phyloP scores from a whole-genome alignment of 2,797 vertebrate species.

The Xiphorhynchus erythropygius region DNA sequence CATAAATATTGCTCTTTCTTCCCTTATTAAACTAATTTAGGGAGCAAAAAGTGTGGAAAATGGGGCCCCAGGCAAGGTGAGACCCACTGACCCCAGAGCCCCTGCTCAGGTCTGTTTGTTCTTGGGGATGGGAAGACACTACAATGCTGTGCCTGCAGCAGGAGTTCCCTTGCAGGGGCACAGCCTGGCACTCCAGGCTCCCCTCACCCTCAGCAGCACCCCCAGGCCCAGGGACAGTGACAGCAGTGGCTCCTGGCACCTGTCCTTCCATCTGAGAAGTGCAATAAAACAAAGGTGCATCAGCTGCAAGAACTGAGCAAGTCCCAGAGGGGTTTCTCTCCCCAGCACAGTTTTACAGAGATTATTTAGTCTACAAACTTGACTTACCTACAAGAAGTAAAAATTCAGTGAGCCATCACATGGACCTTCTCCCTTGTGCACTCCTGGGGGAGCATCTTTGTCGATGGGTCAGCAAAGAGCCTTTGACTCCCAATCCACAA shows the following conservation, averaged over 20 bases:
- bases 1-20: not conserved
- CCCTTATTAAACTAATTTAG: not conserved
- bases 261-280: not conserved
- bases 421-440: not conserved
- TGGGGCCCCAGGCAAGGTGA: not conserved
- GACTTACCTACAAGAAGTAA: not conserved
- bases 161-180: not conserved
- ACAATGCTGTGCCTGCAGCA: not conserved
- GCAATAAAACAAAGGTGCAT: constrained; percentile 12
- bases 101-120: rapidly evolving
- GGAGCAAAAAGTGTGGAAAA: not conserved
- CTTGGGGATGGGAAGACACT: not conserved
- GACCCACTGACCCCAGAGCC: not conserved
- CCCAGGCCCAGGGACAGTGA: not conserved
- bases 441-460: not conserved
- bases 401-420: rapidly evolving
- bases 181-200: not conserved
- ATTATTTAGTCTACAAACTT: not conserved
- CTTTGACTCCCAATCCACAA: not conserved
- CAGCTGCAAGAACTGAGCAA: not conserved
- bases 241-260: not conserved
- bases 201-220: not conserved
- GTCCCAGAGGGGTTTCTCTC: not conserved
- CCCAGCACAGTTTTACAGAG: not conserved
- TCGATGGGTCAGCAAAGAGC: not conserved